phyloP scores from a whole-genome alignment of 2,888 invertebrate genomes.

The Latrodectus hesperus region DNA sequence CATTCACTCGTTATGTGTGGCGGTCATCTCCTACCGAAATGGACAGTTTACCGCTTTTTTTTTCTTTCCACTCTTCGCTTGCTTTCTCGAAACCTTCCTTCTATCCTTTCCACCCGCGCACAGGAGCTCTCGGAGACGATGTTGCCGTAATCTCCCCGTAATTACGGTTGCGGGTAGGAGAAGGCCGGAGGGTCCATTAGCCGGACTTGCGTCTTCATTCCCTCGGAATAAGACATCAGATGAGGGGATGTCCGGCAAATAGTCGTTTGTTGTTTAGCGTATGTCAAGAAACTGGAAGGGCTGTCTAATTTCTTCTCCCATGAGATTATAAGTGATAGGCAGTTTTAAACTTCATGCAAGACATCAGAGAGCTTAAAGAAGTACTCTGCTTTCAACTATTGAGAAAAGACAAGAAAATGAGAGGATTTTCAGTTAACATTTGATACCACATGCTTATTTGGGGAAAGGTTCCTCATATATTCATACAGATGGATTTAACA shows the following conservation, averaged over 20 bases:
- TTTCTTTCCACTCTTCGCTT: too few species aligned
- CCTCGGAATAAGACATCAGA: conserved; percentile 44
- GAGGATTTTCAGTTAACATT: too few species aligned
- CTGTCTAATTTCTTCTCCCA: not conserved
- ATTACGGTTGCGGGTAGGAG: conserved; percentile 47
- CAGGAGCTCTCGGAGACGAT: conserved; percentile 16
- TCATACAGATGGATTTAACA: too few species aligned
- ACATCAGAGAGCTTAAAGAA: too few species aligned
- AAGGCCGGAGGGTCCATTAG: conserved; percentile 39
- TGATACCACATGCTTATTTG: too few species aligned
- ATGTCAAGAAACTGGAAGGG: not conserved
- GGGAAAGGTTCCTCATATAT: too few species aligned
- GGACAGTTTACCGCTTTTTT: conserved; percentile 15
- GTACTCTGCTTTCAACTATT: too few species aligned
- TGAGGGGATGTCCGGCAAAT: conserved; percentile 34
- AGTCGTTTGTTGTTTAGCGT: conserved; percentile 15
- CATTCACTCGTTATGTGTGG: conserved; percentile 3
- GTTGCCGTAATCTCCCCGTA: conserved; percentile 58
- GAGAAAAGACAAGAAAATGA: too few species aligned
- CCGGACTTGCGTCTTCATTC: conserved; percentile 42
- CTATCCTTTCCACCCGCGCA: not conserved
- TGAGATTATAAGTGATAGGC: not conserved
- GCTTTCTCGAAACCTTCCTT: too few species aligned
- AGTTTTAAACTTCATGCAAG: too few species aligned
- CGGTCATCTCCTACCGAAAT: conserved; percentile 25